Evolutionary conservation across 1,140 invertebrate genomes (phyloP).

Genomic region (Anoplophora glabripennis): DNA sequence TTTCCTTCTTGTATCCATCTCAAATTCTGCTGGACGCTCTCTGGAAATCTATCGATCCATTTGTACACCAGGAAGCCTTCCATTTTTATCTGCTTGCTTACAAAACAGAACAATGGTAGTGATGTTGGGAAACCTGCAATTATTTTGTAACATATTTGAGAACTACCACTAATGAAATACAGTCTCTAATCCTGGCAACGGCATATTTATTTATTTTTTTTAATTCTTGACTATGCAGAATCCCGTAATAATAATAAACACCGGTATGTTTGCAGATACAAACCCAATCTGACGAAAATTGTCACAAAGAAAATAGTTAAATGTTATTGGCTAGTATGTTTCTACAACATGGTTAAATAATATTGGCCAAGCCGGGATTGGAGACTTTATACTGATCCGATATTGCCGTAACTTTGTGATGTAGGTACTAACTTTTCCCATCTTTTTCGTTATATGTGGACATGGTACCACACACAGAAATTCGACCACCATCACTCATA

Average conservation of each 20-base stretch:
- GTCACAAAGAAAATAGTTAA: too few species aligned
- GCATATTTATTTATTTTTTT: too few species aligned
- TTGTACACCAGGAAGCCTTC: slow-evolving; percentile 62
- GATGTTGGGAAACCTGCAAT: slow-evolving; percentile 35
- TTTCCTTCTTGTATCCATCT: slow-evolving; percentile 57
- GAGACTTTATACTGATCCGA: too few species aligned
- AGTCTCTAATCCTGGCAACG: too few species aligned
- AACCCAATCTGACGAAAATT: too few species aligned
- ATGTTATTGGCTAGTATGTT: too few species aligned
- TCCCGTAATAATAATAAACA: slow-evolving; percentile 55
- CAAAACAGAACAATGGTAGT: slow-evolving; percentile 17
- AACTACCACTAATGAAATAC: too few species aligned
- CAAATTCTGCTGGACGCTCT: slow-evolving; percentile 58
- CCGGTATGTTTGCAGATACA: too few species aligned
- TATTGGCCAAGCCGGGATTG: too few species aligned
- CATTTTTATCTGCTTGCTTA: slow-evolving; percentile 55
- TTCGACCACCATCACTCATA: slow-evolving; percentile 60
- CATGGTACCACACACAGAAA: slow-evolving; percentile 64
- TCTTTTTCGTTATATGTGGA: slow-evolving; percentile 54
- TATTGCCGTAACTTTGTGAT: too few species aligned
- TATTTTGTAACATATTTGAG: too few species aligned
- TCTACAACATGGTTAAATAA: too few species aligned
- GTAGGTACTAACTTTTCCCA: slow-evolving; percentile 57
- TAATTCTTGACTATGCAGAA: slow-evolving; percentile 44
- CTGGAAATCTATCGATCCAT: slow-evolving; percentile 57